phyloP scores from a whole-genome alignment of 2,113 vertebrate species.

The Lamprologus lemairii region DNA sequence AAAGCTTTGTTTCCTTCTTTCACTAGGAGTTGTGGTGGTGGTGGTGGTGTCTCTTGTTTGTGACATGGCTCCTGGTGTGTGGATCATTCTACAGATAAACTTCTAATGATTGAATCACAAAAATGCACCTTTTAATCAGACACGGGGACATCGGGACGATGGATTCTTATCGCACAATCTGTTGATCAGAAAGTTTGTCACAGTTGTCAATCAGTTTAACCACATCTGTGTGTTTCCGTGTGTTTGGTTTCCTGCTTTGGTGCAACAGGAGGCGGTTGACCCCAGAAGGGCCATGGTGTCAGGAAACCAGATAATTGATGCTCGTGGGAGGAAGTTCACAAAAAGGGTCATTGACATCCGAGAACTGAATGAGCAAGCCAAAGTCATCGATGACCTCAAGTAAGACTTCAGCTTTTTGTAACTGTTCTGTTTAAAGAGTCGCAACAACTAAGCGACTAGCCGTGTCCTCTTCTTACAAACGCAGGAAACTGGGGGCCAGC shows the following conservation, averaged over 20 bases:
- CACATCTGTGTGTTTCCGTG: neutral
- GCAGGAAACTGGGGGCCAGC: conserved; percentile 93
- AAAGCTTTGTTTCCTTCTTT: neutral
- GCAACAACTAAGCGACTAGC: neutral
- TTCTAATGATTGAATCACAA: neutral
- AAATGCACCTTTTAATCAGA: neutral
- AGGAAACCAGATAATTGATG: conserved; percentile 77
- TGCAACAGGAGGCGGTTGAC: conserved; percentile 81
- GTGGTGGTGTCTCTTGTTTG: neutral
- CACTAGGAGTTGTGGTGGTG: neutral
- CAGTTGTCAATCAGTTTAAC: neutral
- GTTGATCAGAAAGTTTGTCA: neutral
- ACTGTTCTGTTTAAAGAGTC: neutral
- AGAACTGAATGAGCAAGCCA: conserved; percentile 97
- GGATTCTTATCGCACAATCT: neutral
- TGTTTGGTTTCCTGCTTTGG: neutral
- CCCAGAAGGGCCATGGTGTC: conserved; percentile 75
- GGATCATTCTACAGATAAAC: neutral
- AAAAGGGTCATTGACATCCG: conserved; percentile 95
- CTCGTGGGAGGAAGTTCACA: conserved; percentile 83
- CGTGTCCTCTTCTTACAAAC: neutral
- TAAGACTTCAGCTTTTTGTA: conserved; percentile 59
- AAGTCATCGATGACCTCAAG: conserved; percentile 98
- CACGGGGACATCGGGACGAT: neutral
- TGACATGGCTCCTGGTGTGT: conserved; percentile 11